These are phyloP conservation scores for Myopa tessellatipennis DNA, from an alignment of 2,888 invertebrate genomes.

Conservation along the genomic window DNA sequence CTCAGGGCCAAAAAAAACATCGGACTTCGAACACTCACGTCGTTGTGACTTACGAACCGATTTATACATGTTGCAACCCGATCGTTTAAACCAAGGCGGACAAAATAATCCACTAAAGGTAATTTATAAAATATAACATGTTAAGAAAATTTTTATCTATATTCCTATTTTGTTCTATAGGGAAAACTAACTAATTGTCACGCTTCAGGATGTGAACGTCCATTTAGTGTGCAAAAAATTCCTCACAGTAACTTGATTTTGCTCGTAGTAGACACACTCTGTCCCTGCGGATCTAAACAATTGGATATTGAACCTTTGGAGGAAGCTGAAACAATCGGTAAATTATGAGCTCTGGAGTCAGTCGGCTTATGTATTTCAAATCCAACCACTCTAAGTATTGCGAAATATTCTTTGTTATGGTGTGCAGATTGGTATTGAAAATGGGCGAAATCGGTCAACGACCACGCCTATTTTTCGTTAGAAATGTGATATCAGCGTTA, in stretches of 20 bases:
- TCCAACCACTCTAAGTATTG: too few species aligned
- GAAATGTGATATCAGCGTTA: too few species aligned
- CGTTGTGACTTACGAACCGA: constrained; percentile 90
- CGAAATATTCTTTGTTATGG: too few species aligned
- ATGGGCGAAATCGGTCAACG: too few species aligned
- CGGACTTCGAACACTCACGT: constrained; percentile 74
- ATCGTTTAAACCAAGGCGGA: constrained; percentile 80
- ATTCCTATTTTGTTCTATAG: constrained; percentile 49
- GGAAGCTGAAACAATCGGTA: constrained; percentile 72
- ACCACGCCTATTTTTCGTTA: too few species aligned
- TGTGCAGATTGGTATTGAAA: too few species aligned
- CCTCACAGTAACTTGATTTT: constrained; percentile 90
- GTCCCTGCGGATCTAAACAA: constrained; percentile 89
- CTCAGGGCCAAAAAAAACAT: constrained; percentile 67
- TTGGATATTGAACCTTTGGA: constrained; percentile 83
- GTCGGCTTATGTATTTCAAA: too few species aligned
- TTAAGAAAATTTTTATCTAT: background rate
- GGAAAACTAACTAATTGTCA: constrained; percentile 91
- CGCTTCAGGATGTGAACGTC: constrained; percentile 88
- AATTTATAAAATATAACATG: background rate
- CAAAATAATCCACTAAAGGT: constrained; percentile 84
- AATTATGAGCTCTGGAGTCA: constrained; percentile 39
- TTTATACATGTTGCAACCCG: constrained; percentile 85
- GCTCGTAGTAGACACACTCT: constrained; percentile 87
- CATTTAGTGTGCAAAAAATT: constrained; percentile 92